A percentile compares a stretch with the other conserved stretches of the same genome.
Conservation (phyloP, 92 coral and sea anemone species). For the Bergia puertoricense region DNA sequence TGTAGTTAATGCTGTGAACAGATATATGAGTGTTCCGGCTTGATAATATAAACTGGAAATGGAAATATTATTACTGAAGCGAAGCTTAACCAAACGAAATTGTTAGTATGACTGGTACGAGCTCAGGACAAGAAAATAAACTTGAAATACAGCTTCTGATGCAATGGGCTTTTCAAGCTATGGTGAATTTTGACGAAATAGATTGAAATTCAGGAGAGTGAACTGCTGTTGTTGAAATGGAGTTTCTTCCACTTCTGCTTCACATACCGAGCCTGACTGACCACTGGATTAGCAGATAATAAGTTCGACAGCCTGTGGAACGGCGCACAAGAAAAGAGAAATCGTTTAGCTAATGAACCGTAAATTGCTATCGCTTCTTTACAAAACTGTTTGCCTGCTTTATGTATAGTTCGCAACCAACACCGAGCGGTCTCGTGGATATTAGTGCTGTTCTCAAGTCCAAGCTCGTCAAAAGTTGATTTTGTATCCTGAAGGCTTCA, state of each 20-base stretch:
- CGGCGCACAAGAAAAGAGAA: background rate
- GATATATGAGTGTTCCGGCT: conserved; percentile 60
- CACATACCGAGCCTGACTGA: background rate
- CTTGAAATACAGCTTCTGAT: background rate
- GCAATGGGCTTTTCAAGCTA: background rate
- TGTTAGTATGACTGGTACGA: background rate
- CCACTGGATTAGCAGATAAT: background rate
- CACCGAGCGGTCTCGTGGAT: background rate
- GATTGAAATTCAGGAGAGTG: background rate
- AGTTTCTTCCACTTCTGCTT: background rate
- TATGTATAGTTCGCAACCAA: background rate
- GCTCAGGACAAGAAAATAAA: background rate
- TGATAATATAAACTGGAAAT: background rate
- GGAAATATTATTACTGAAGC: conserved; percentile 10
- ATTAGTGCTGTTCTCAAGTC: background rate
- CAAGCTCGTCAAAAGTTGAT: background rate
- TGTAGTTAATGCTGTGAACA: conserved; percentile 83
- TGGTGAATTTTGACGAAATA: background rate
- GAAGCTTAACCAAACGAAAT: background rate
- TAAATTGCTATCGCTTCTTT: background rate
- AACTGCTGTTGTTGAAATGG: background rate
- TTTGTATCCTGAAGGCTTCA: background rate
- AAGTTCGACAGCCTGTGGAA: background rate
- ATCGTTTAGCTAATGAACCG: too few relatives aligned
- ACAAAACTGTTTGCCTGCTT: background rate